Evolutionary conservation across 2,113 vertebrate genomes (phyloP).

Genomic region (Hypanus sabinus): DNA sequence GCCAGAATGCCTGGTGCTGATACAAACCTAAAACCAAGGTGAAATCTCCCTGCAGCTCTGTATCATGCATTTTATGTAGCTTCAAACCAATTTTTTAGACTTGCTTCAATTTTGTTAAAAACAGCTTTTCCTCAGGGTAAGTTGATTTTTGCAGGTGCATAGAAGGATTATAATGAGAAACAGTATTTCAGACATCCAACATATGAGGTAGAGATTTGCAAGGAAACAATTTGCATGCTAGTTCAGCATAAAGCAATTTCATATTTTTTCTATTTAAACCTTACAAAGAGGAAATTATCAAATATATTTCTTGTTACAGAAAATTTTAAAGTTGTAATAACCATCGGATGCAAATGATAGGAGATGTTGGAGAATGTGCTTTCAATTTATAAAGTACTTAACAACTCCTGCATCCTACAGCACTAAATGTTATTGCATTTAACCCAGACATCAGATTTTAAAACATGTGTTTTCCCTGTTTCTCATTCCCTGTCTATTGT

Average conservation of each 20-base stretch:
- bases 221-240: conserved; percentile 27
- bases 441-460: background rate
- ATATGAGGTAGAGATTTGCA: conserved; percentile 11
- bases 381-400: background rate
- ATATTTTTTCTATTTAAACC: background rate
- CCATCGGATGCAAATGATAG: background rate
- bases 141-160: background rate
- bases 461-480: background rate
- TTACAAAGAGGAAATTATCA: background rate
- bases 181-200: conserved; percentile 25
- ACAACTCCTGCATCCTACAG: background rate
- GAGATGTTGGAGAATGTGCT: background rate
- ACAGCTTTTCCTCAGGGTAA: conserved; percentile 3
- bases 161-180: conserved; percentile 27
- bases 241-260: background rate
- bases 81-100: background rate
- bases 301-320: conserved; percentile 11
- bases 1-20: background rate
- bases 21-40: background rate
- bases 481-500: background rate
- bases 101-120: conserved; percentile 20
- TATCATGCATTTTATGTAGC: background rate
- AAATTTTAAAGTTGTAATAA: conserved; percentile 1
- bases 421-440: background rate
- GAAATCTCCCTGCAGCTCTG: background rate